These are phyloP conservation scores for Carassius carassius DNA, from an alignment of 2,113 vertebrate species.

Conservation along the genomic window DNA sequence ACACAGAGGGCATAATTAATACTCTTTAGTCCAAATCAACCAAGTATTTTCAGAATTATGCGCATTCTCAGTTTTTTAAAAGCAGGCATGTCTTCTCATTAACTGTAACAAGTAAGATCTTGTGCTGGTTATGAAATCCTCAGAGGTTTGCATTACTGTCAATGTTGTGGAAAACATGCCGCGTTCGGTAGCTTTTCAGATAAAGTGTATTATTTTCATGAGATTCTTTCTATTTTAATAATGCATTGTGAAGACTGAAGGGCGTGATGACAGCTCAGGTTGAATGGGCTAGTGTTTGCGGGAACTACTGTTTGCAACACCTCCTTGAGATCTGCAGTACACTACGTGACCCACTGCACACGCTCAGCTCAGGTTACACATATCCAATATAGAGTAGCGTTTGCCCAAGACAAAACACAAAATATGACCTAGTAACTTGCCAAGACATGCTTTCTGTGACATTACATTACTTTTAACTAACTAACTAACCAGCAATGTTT, in stretches of 20 bases:
- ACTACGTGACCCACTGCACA: slow-evolving; percentile 39
- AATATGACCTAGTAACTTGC: slow-evolving; percentile 4
- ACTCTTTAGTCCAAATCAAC: background rate
- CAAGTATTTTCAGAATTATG: background rate
- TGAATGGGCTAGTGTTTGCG: slow-evolving; percentile 9
- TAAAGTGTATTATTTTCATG: background rate
- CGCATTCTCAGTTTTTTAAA: background rate
- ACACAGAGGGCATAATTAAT: background rate
- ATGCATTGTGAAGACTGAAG: background rate
- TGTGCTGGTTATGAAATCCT: slow-evolving; percentile 15
- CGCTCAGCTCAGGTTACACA: slow-evolving; percentile 20
- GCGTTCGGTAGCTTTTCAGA: background rate
- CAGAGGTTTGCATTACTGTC: background rate
- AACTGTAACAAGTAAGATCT: slow-evolving; percentile 17
- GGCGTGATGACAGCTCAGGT: background rate
- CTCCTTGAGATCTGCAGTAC: slow-evolving; percentile 27
- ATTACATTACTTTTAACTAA: background rate
- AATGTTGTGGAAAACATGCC: background rate
- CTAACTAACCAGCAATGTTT: background rate
- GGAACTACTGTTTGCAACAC: slow-evolving; percentile 20
- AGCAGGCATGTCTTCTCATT: background rate
- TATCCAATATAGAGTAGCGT: background rate
- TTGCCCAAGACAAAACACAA: background rate
- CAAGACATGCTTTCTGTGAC: background rate
- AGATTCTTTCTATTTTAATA: slow-evolving; percentile 7